A percentile compares a stretch with the other conserved stretches of the same genome.
Conservation (phyloP, 2,888 invertebrate species). For the Megaustenia siamemsis region DNA sequence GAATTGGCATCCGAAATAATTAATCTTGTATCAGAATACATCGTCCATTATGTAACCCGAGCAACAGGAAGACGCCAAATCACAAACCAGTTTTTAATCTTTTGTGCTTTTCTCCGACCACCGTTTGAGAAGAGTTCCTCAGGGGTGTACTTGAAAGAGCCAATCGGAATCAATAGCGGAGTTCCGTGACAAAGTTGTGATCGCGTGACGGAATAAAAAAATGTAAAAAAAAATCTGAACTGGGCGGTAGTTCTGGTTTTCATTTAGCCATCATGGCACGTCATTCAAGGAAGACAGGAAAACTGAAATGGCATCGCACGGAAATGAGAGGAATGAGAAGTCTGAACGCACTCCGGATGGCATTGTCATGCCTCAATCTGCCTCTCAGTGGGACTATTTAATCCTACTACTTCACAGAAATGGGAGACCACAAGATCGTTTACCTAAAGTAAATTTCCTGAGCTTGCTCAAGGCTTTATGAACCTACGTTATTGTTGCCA, state of each 20-base stretch:
- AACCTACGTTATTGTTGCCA: no score
- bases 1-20: not conserved
- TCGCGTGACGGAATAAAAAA: constrained; percentile 22
- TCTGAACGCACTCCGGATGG: constrained; percentile 19
- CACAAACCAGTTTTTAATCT: not conserved
- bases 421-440: not conserved
- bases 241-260: constrained; percentile 10
- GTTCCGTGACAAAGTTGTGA: constrained; percentile 28
- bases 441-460: not conserved
- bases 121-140: not conserved
- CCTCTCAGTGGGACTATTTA: not conserved
- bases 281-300: constrained; percentile 17
- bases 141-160: not conserved
- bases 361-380: constrained; percentile 18
- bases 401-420: not conserved
- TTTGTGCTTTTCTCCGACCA: not conserved
- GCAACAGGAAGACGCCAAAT: not conserved
- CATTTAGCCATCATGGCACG: constrained; percentile 36
- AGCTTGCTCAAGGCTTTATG: not conserved
- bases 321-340: constrained; percentile 17
- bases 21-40: not conserved
- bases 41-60: not conserved
- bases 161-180: constrained; percentile 35
- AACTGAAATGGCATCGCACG: constrained; percentile 32
- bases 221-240: no score